Conservation (phyloP, 2,113 vertebrate genomes). For the Orientallactaga bullata region DNA sequence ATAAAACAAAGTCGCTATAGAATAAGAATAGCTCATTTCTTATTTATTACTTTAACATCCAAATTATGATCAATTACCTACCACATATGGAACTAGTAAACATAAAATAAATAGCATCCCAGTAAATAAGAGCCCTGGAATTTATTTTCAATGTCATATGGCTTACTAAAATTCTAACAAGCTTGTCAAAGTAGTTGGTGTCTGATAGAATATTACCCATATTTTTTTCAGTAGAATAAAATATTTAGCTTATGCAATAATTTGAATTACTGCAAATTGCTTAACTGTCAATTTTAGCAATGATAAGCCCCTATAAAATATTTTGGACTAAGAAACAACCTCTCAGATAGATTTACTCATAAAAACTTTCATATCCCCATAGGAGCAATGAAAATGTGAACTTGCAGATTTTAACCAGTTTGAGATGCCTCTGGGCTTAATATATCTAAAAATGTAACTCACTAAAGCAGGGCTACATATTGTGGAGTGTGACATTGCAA, state of each 20-base stretch:
- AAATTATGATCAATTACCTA: not conserved
- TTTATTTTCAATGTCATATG: constrained; percentile 7
- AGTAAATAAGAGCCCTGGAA: not conserved
- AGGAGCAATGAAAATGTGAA: not conserved
- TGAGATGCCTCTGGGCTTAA: not conserved
- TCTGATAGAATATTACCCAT: not conserved
- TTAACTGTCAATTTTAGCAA: not conserved
- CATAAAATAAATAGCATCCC: not conserved
- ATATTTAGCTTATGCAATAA: not conserved
- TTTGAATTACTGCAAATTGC: constrained; percentile 4
- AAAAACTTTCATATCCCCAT: not conserved
- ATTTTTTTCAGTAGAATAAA: not conserved
- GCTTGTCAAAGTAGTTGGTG: not conserved
- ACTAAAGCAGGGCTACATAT: not conserved
- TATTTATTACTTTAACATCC: constrained; percentile 19
- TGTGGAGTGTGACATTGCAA: not conserved
- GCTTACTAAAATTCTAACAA: not conserved
- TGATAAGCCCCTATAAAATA: not conserved
- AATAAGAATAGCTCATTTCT: not conserved
- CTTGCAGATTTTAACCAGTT: not conserved
- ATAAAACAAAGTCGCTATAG: constrained; percentile 25
- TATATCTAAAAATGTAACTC: constrained; percentile 7
- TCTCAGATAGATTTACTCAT: constrained; percentile 4
- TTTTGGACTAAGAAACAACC: not conserved
- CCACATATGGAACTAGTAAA: constrained; percentile 17